Conservation (phyloP, 92 coral and sea anemone genomes). For the Epizoanthus fatuus region DNA sequence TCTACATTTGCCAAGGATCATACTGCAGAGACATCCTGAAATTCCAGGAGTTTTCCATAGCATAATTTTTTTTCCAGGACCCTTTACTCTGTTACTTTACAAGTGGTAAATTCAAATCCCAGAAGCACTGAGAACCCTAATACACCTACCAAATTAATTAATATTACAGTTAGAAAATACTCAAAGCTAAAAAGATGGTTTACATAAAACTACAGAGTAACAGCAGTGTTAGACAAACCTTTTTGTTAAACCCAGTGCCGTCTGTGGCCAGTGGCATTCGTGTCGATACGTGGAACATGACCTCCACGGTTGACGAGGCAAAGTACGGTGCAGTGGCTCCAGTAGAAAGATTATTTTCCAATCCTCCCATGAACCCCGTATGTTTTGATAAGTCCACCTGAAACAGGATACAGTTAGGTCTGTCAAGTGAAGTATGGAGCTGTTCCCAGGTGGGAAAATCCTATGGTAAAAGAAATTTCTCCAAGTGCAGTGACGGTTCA, state of each 20-base stretch:
- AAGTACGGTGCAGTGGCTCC: slow-evolving; percentile 97
- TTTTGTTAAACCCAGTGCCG: slow-evolving; percentile 90
- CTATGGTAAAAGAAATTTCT: not conserved
- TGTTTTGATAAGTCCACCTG: slow-evolving; percentile 97
- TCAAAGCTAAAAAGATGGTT: too few species aligned
- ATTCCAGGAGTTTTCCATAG: too few species aligned
- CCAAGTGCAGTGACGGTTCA: not conserved
- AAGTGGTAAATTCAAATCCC: too few species aligned
- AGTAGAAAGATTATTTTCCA: slow-evolving; percentile 95
- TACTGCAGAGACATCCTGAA: too few species aligned
- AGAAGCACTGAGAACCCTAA: too few species aligned
- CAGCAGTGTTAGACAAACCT: slow-evolving; percentile 53
- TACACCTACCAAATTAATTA: too few species aligned
- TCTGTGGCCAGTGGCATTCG: slow-evolving; percentile 96
- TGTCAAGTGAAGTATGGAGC: not conserved
- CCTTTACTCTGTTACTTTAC: too few species aligned
- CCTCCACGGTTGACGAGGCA: slow-evolving; percentile 92
- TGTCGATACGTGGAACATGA: slow-evolving; percentile 96
- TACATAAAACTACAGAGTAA: too few species aligned
- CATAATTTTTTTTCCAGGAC: too few species aligned
- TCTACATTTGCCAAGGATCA: too few species aligned
- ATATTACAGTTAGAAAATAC: too few species aligned
- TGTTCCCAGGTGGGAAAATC: too few species aligned
- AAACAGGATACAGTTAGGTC: not conserved
- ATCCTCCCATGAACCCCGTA: slow-evolving; percentile 97